These are phyloP conservation scores for Erebia epiphron DNA, from an alignment of 2,888 invertebrate species.

Conservation along the genomic window DNA sequence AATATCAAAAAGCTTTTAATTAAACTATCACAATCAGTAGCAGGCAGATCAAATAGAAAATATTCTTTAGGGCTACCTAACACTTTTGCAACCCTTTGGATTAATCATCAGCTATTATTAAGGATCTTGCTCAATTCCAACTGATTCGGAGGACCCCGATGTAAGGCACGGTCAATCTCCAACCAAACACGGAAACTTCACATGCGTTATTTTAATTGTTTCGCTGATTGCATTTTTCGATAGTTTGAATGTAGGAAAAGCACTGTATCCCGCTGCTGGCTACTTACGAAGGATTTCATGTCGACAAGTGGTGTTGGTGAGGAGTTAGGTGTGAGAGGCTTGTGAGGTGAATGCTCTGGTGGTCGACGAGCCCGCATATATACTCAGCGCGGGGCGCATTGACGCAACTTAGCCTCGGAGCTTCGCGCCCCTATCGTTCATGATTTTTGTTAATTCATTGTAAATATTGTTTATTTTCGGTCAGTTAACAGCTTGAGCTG, in stretches of 20 bases:
- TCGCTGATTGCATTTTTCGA: neutral
- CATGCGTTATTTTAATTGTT: neutral
- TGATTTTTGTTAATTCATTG: conserved; percentile 21
- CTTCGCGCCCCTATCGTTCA: conserved; percentile 17
- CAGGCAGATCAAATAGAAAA: no score
- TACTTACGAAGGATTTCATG: conserved; percentile 48
- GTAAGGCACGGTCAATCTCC: no score
- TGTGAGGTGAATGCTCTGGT: conserved; percentile 21
- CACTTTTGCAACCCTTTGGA: no score
- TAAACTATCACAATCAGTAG: no score
- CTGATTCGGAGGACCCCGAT: no score
- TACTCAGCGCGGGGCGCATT: conserved; percentile 28
- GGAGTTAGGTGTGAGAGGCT: neutral
- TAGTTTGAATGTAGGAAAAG: neutral
- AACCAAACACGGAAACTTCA: no score
- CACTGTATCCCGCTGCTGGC: neutral
- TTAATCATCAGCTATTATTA: neutral
- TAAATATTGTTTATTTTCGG: neutral
- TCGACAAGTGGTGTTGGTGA: conserved; percentile 26
- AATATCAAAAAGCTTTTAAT: neutral
- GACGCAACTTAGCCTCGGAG: conserved; percentile 43
- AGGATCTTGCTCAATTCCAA: no score
- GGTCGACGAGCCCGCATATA: conserved; percentile 29
- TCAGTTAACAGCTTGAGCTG: neutral
- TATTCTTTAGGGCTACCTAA: no score